These are phyloP conservation scores for Drosophila miranda DNA, from an alignment of 1,140 invertebrate species.

Conservation along the genomic window DNA sequence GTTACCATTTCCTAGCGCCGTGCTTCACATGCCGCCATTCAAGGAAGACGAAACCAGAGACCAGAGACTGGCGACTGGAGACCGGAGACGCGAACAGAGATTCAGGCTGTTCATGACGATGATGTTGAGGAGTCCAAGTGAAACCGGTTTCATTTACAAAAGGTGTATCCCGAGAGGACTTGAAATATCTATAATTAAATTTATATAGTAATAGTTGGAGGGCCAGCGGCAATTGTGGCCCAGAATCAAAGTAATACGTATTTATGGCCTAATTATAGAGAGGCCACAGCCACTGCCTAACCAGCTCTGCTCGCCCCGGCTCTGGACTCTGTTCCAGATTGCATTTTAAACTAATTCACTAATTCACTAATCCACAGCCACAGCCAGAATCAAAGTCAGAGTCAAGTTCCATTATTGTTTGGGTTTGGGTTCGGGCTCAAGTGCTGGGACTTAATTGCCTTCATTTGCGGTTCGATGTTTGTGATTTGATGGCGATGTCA, in stretches of 20 bases:
- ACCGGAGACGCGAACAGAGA: slow-evolving; percentile 33
- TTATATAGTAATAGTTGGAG: slow-evolving; percentile 42
- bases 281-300: slow-evolving; percentile 12
- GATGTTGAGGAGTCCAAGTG: slow-evolving; percentile 19
- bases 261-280: slow-evolving; percentile 67
- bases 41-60: slow-evolving; percentile 7
- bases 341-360: slow-evolving; percentile 61
- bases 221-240: slow-evolving; percentile 18
- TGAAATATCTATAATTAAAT: slow-evolving; percentile 67
- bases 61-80: slow-evolving; percentile 15
- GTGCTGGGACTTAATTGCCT: slow-evolving; percentile 42
- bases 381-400: not conserved
- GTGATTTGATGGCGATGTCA: slow-evolving; percentile 23
- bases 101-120: slow-evolving; percentile 19
- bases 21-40: slow-evolving; percentile 54
- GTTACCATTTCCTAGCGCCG: slow-evolving; percentile 66
- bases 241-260: slow-evolving; percentile 33
- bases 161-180: slow-evolving; percentile 14
- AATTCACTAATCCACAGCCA: slow-evolving; percentile 27
- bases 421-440: slow-evolving; percentile 1
- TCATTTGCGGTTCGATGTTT: slow-evolving; percentile 39
- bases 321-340: slow-evolving; percentile 28
- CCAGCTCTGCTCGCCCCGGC: slow-evolving; percentile 8
- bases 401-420: not conserved
- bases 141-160: slow-evolving; percentile 63